Conservation (phyloP, 2,888 invertebrate genomes). For the Noctua pronuba region DNA sequence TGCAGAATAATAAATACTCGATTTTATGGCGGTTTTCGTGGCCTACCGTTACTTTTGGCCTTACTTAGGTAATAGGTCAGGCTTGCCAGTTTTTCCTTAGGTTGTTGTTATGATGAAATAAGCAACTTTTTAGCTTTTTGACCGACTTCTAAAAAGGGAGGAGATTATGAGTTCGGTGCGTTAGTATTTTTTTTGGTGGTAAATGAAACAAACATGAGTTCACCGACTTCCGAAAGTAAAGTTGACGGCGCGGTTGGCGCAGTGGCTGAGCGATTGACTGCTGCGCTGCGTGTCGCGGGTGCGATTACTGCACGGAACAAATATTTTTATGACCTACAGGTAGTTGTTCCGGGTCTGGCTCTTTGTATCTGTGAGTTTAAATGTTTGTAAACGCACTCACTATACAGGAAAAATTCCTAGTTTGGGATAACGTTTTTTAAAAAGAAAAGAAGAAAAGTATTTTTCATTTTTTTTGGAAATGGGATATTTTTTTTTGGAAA, state of each 20-base stretch:
- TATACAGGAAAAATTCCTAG: too few species aligned
- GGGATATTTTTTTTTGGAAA: neutral
- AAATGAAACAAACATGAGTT: neutral
- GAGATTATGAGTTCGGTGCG: neutral
- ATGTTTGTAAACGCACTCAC: too few species aligned
- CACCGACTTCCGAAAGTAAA: neutral
- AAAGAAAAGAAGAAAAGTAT: too few species aligned
- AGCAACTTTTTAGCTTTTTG: neutral
- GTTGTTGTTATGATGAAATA: neutral
- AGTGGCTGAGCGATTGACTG: too few species aligned
- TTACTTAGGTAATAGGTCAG: constrained; percentile 19
- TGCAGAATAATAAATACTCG: constrained; percentile 47
- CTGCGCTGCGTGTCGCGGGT: too few species aligned
- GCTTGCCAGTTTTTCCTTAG: neutral
- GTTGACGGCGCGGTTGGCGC: too few species aligned
- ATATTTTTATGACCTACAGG: too few species aligned
- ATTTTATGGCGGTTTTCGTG: constrained; percentile 37
- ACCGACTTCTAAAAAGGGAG: neutral
- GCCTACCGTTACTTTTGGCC: constrained; percentile 31
- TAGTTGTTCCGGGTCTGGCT: too few species aligned
- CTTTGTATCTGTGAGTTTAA: too few species aligned
- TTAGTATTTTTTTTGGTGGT: neutral
- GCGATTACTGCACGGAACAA: too few species aligned
- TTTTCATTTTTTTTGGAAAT: neutral
- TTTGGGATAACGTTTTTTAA: too few species aligned